Evolutionary conservation across 2,888 invertebrate genomes (phyloP).

Genomic region (Ichneumoninae sp.): DNA sequence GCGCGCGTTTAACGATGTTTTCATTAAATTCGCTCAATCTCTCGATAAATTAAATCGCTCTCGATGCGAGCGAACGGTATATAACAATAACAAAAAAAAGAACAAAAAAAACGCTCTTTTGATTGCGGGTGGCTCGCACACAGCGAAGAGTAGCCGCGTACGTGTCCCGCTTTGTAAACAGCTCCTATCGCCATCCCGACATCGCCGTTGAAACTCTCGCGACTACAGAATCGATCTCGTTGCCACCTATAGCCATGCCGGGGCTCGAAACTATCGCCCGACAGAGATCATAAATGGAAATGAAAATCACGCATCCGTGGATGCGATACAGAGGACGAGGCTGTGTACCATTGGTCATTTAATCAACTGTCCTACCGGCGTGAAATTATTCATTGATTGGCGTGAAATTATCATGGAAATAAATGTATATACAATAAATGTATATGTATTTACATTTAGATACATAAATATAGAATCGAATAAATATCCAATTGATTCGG

Average conservation of each 20-base stretch:
- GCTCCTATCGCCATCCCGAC: not conserved
- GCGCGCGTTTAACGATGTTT: conserved; percentile 7
- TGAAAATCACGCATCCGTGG: conserved; percentile 47
- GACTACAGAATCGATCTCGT: conserved; percentile 36
- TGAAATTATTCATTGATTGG: conserved; percentile 69
- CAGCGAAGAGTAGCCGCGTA: not conserved
- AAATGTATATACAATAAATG: conserved; percentile 12
- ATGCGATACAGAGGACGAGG: conserved; percentile 7
- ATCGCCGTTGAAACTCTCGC: conserved; percentile 10
- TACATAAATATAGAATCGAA: too few species aligned
- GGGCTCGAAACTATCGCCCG: conserved; percentile 13
- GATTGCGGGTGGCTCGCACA: not conserved
- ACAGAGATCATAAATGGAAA: conserved; percentile 53
- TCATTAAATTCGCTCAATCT: conserved; percentile 40
- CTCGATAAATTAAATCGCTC: conserved; percentile 34
- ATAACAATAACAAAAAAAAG: not conserved
- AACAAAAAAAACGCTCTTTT: conserved; percentile 5
- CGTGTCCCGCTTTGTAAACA: conserved; percentile 35
- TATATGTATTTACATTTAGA: not conserved
- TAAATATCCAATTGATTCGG: not conserved
- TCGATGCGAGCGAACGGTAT: not conserved
- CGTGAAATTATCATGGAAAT: conserved; percentile 66
- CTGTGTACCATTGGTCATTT: conserved; percentile 22
- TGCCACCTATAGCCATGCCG: not conserved
- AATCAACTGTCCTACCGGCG: conserved; percentile 53